phyloP scores from a whole-genome alignment of 1,140 invertebrate species.

The Papilio glaucus region DNA sequence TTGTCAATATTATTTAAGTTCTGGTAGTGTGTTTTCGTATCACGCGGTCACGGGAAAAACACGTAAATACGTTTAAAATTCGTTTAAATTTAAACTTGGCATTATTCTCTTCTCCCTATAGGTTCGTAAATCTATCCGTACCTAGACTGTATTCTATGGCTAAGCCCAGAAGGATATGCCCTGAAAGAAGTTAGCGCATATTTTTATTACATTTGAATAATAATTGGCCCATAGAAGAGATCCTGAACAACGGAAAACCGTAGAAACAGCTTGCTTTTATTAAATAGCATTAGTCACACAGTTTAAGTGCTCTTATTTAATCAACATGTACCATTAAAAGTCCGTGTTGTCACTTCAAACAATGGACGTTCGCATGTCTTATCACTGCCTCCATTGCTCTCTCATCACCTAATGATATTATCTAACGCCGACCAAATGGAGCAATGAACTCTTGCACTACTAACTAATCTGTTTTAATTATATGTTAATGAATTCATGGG shows the following conservation, averaged over 20 bases:
- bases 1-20: too few relatives aligned
- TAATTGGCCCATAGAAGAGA: background rate
- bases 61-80: too few relatives aligned
- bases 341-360: conserved; percentile 27
- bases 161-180: too few relatives aligned
- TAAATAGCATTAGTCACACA: conserved; percentile 14
- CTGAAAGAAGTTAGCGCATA: too few relatives aligned
- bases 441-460: conserved; percentile 18
- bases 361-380: conserved; percentile 31
- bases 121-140: too few relatives aligned
- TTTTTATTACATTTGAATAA: too few relatives aligned
- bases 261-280: conserved; percentile 8
- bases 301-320: conserved; percentile 30
- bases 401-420: conserved; percentile 35
- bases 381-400: conserved; percentile 25
- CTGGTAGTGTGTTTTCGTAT: too few relatives aligned
- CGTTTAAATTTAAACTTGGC: too few relatives aligned
- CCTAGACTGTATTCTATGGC: too few relatives aligned
- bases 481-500: conserved; percentile 22
- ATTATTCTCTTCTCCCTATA: too few relatives aligned
- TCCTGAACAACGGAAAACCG: background rate
- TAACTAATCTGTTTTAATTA: conserved; percentile 25
- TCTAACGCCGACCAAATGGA: conserved; percentile 18
- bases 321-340: conserved; percentile 30
- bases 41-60: too few relatives aligned